Evolutionary conservation across 2,888 invertebrate species (phyloP).

Genomic region (Aspidapion aeneum): DNA sequence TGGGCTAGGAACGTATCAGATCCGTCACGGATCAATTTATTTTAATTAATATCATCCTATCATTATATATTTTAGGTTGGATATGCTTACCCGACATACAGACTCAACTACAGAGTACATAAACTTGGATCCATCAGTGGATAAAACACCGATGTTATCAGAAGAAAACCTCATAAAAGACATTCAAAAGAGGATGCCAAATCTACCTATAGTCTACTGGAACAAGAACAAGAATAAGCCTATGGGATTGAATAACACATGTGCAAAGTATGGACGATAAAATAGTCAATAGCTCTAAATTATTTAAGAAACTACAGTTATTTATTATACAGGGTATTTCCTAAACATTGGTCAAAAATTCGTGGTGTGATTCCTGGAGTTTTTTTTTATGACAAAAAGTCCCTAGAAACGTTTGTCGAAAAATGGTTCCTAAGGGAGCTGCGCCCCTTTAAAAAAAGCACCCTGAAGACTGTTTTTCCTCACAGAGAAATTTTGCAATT

Average conservation of each 20-base stretch:
- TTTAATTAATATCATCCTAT: too few species aligned
- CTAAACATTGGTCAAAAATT: too few species aligned
- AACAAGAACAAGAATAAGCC: conserved; percentile 76
- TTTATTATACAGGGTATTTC: neutral
- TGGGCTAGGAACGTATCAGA: too few species aligned
- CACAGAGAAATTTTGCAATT: too few species aligned
- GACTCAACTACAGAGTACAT: conserved; percentile 46
- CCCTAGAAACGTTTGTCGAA: too few species aligned
- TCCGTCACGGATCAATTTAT: too few species aligned
- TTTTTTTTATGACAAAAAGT: neutral
- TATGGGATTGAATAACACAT: conserved; percentile 64
- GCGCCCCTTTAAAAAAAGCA: too few species aligned
- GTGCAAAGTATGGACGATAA: conserved; percentile 56
- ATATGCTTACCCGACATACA: conserved; percentile 43
- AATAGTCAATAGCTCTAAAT: neutral
- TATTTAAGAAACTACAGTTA: too few species aligned
- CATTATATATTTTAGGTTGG: conserved; percentile 36
- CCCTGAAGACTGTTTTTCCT: too few species aligned
- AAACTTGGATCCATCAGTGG: conserved; percentile 57
- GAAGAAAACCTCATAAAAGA: conserved; percentile 76
- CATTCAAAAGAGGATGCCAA: conserved; percentile 76
- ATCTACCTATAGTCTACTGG: conserved; percentile 84
- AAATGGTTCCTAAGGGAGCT: too few species aligned
- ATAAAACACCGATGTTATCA: conserved; percentile 57
- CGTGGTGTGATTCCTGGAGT: neutral